Base-by-base conservation (phyloP, 2,113 vertebrate genomes). In the Apaloderma vittatum region DNA sequence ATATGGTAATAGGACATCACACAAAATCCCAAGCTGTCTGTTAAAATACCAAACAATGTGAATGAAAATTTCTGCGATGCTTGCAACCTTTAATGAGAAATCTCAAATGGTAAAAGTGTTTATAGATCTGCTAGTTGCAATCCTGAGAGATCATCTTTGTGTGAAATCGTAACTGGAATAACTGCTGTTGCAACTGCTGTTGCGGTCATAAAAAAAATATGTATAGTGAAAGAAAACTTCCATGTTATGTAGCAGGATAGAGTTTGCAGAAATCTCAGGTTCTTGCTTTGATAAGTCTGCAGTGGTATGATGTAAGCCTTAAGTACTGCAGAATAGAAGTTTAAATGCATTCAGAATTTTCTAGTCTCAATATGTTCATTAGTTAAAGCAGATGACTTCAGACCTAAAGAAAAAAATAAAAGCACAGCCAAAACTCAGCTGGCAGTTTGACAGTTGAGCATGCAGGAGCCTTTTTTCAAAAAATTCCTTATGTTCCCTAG, bases 311-410 rank as follows among this genome's bases (percentile, higher is more conserved):
- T 27, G 79, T 88, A 46, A 80, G 29, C 46, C 61, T 61, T 51
- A 90, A 89, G 30, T 84, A 74, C 48, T 80, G 63, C 57, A 88
- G 55, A 62, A 52, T 73, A 59, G 46, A 92, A 78, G 37, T 79
- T 94, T 70, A 86, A 91, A 77, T 54, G 37, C n/a, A 43, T 89
- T 92, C 70, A 94, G 88, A 88, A 76, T 91, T 81, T 95, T 94
- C 73, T 71, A 93, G 58, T 63, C 78, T 95, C 57, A 83, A 88
- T 66, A 73, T 90, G 43, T 93, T 95, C 52, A 63, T 80, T 92
- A 94, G 93, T 82, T 93, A 92, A 91, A 88, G 58, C 85, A 94
- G 82, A 68, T 63, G 83, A 80, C 90, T 96, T 95, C 81, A 94
- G 43, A 93, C 54, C 66, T 93, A 80, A 94, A 93, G 86, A 67